A percentile compares a stretch with the other conserved stretches of the same genome.
Conservation (phyloP, 2,888 invertebrate species). For the Leptura quadrifasciata region DNA sequence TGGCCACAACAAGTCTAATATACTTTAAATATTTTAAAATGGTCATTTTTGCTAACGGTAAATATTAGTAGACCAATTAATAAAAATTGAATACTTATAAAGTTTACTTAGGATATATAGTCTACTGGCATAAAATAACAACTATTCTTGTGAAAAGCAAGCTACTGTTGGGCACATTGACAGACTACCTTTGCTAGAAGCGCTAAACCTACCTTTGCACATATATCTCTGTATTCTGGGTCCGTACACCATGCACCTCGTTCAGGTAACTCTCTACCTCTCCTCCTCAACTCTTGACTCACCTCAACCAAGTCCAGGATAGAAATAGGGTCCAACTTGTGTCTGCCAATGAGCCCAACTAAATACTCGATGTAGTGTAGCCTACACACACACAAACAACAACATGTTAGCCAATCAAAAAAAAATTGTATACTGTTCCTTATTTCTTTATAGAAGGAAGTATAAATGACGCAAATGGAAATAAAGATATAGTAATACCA, state of each 20-base stretch:
- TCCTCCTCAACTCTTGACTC: slow-evolving; percentile 89
- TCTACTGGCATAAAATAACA: not conserved
- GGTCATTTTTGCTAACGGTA: no score
- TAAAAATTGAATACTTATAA: no score
- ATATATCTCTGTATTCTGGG: slow-evolving; percentile 88
- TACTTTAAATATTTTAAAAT: no score
- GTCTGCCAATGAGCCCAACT: slow-evolving; percentile 88
- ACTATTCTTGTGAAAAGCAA: slow-evolving; percentile 23
- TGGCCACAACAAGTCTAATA: no score
- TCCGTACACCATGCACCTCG: slow-evolving; percentile 89
- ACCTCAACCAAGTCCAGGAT: slow-evolving; percentile 92
- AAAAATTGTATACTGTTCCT: slow-evolving; percentile 45
- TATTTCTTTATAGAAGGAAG: not conserved
- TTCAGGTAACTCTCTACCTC: slow-evolving; percentile 89
- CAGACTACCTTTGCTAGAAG: slow-evolving; percentile 53
- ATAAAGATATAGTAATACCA: not conserved
- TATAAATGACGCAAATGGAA: no score
- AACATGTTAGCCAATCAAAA: slow-evolving; percentile 42
- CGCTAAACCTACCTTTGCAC: slow-evolving; percentile 83
- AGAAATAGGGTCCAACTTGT: slow-evolving; percentile 90
- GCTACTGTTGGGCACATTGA: slow-evolving; percentile 66
- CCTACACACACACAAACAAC: slow-evolving; percentile 77
- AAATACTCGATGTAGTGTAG: slow-evolving; percentile 97
- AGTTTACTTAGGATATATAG: no score
- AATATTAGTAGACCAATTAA: no score